phyloP scores from a whole-genome alignment of 2,113 vertebrate genomes.

The Geococcyx californianus region DNA sequence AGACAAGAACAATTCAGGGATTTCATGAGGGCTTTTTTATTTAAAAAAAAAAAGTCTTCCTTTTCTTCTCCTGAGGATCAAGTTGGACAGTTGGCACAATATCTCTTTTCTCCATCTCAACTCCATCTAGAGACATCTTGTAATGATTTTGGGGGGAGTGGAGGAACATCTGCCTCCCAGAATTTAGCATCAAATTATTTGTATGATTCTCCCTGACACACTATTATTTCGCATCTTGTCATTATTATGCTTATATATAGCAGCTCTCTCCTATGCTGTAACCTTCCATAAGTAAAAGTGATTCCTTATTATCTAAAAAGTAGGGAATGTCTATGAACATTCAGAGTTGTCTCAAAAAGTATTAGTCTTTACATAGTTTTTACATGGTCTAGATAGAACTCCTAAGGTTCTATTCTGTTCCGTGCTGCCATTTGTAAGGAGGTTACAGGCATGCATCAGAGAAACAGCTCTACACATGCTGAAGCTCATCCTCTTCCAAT shows the following conservation, averaged over 20 bases:
- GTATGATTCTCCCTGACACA: not conserved
- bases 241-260: constrained; percentile 14
- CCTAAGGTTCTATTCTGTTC: not conserved
- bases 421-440: not conserved
- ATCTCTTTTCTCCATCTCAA: not conserved
- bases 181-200: constrained; percentile 41
- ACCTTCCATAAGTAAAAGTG: not conserved
- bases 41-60: not conserved
- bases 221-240: constrained; percentile 45
- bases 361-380: not conserved
- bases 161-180: constrained; percentile 54
- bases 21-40: not conserved
- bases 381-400: not conserved
- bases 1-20: not conserved
- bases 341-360: not conserved
- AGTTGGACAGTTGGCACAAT: not conserved
- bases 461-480: not conserved
- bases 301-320: not conserved
- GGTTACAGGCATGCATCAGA: not conserved
- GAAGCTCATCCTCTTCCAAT: not conserved
- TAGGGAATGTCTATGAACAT: not conserved
- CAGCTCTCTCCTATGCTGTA: not conserved
- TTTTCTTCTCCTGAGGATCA: not conserved
- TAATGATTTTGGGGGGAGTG: not conserved
- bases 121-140: constrained; percentile 6